phyloP scores from a whole-genome alignment of 1,140 invertebrate genomes.

The Monochamus saltuarius region DNA sequence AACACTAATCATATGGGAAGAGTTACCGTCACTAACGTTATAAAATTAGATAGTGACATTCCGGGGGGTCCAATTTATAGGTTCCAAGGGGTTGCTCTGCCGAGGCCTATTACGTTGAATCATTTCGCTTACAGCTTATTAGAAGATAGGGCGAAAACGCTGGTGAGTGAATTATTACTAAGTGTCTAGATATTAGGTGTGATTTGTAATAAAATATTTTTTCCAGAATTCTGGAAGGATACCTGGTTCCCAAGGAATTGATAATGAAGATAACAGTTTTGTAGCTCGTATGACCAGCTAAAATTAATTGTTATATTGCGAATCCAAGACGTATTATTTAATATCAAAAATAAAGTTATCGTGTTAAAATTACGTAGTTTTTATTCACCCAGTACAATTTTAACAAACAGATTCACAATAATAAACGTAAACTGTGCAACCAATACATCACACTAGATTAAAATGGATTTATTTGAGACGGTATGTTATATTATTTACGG shows the following conservation, averaged over 20 bases:
- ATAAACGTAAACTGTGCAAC: too few relatives aligned
- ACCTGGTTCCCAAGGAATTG: conserved; percentile 39
- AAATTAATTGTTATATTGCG: conserved; percentile 2
- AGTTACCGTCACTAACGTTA: conserved; percentile 71
- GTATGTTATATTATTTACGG: too few relatives aligned
- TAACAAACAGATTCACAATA: too few relatives aligned
- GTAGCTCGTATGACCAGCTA: conserved; percentile 39
- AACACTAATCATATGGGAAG: conserved; percentile 75
- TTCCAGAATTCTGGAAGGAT: conserved; percentile 49
- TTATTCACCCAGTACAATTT: too few relatives aligned
- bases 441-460: too few relatives aligned
- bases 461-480: too few relatives aligned
- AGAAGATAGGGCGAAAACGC: conserved; percentile 70
- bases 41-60: conserved; percentile 63
- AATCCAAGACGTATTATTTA: too few relatives aligned
- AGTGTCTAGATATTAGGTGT: too few relatives aligned
- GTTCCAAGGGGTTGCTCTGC: conserved; percentile 88
- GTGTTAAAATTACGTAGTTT: too few relatives aligned
- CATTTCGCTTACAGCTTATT: conserved; percentile 80
- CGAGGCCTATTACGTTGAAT: conserved; percentile 73
- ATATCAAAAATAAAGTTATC: too few relatives aligned
- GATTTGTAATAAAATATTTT: too few relatives aligned
- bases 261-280: conserved; percentile 49
- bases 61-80: conserved; percentile 67
- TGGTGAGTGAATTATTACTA: conserved; percentile 55